Evolutionary conservation across 1,140 invertebrate genomes (phyloP).

Genomic region (Orchestia grillus): DNA sequence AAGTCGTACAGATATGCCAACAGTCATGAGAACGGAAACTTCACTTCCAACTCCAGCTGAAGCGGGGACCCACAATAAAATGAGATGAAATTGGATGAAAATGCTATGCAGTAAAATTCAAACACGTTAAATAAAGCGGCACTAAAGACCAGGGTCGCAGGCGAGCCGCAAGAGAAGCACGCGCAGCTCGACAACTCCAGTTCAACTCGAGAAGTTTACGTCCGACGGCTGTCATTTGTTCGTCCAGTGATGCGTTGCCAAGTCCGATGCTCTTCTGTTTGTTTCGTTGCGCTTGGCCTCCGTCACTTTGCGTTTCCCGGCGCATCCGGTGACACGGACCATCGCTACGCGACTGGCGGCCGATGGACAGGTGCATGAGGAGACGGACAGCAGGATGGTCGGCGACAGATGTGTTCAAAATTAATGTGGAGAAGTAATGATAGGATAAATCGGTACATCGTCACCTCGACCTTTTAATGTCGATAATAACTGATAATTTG

Average conservation of each 20-base stretch:
- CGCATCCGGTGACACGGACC: constrained; percentile 39
- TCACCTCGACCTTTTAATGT: no score
- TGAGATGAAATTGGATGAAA: no score
- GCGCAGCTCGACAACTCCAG: not conserved
- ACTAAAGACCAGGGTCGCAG: not conserved
- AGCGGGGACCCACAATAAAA: not conserved
- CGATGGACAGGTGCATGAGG: constrained; percentile 23
- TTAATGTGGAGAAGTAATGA: not conserved
- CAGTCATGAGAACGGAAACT: not conserved
- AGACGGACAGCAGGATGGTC: not conserved
- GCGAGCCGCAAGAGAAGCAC: not conserved
- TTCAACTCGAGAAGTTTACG: constrained; percentile 38
- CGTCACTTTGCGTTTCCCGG: not conserved
- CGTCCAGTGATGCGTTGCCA: constrained; percentile 53
- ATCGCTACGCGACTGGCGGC: not conserved
- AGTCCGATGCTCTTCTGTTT: constrained; percentile 50
- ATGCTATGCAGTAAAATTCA: no score
- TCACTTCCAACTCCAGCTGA: no score
- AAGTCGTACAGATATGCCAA: no score
- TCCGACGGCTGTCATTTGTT: constrained; percentile 45
- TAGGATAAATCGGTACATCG: not conserved
- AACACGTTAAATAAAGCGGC: not conserved
- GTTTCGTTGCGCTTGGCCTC: constrained; percentile 53
- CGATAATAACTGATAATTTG: no score
- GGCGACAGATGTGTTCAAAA: not conserved